phyloP scores from a whole-genome alignment of 2,888 invertebrate species.

The Leptinotarsa juncta region DNA sequence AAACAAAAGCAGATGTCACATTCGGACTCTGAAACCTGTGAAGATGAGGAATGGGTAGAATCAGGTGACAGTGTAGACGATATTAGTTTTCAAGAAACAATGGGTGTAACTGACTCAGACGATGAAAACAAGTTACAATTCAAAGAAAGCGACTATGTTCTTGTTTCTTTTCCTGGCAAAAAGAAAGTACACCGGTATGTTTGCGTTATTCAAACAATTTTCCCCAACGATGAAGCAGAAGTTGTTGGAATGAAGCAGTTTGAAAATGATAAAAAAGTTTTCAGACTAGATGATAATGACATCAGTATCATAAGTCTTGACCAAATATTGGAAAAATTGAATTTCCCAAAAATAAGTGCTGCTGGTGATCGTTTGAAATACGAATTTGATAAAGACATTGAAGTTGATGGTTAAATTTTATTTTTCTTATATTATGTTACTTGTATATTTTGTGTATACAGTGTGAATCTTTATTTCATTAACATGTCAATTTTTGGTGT shows the following conservation, averaged over 20 bases:
- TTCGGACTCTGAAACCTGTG: constrained; percentile 12
- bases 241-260: constrained; percentile 15
- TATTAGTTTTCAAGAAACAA: constrained; percentile 13
- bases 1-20: constrained; percentile 5
- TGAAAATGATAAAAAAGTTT: constrained; percentile 14
- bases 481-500: background rate
- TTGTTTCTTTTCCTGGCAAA: constrained; percentile 17
- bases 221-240: background rate
- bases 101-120: constrained; percentile 7
- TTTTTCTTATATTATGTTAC: constrained; percentile 12
- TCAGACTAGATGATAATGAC: constrained; percentile 11
- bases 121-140: constrained; percentile 14
- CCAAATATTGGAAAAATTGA: constrained; percentile 18
- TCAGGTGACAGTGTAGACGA: too few species aligned
- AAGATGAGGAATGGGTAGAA: background rate
- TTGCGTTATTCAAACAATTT: constrained; percentile 4
- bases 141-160: constrained; percentile 14
- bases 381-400: constrained; percentile 16
- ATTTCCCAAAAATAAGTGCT: constrained; percentile 6
- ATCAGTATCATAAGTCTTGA: constrained; percentile 6
- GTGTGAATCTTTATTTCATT: background rate
- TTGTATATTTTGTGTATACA: constrained; percentile 11
- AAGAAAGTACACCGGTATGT: constrained; percentile 11
- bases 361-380: constrained; percentile 16
- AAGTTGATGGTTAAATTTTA: constrained; percentile 7